These are phyloP conservation scores for Colostygia pectinataria DNA, from an alignment of 2,888 invertebrate genomes.

Conservation along the genomic window DNA sequence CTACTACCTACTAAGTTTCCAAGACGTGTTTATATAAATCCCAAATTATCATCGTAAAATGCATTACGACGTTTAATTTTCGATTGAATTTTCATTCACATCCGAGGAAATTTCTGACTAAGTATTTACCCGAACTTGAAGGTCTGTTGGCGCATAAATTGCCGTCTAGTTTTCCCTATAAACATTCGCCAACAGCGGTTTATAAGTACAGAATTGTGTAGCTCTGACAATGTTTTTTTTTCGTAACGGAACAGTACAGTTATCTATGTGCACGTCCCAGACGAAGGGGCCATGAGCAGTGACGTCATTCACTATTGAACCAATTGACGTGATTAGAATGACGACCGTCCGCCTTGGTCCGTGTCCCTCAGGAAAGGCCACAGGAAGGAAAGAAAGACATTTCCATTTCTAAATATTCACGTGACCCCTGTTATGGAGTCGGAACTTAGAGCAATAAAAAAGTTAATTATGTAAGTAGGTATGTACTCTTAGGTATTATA, in stretches of 20 bases:
- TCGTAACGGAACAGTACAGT: conserved; percentile 60
- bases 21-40: too few relatives aligned
- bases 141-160: conserved; percentile 14
- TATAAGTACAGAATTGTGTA: conserved; percentile 12
- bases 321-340: conserved; percentile 75
- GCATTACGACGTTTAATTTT: too few relatives aligned
- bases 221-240: conserved; percentile 23
- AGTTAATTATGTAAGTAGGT: too few relatives aligned
- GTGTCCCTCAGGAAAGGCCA: conserved; percentile 23
- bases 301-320: conserved; percentile 75
- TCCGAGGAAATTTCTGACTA: conserved; percentile 10
- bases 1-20: too few relatives aligned
- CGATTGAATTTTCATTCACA: conserved; percentile 16
- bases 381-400: conserved; percentile 14
- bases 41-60: too few relatives aligned
- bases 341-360: conserved; percentile 33
- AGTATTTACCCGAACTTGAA: conserved; percentile 3
- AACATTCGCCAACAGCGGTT: conserved; percentile 24
- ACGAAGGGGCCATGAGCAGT: conserved; percentile 66
- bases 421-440: not conserved
- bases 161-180: conserved; percentile 18
- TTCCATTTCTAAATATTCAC: conserved; percentile 2
- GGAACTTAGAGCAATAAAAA: too few relatives aligned
- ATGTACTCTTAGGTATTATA: too few relatives aligned
- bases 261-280: conserved; percentile 53